These are phyloP conservation scores for Labia minor DNA, from an alignment of 2,888 invertebrate genomes.

Conservation along the genomic window DNA sequence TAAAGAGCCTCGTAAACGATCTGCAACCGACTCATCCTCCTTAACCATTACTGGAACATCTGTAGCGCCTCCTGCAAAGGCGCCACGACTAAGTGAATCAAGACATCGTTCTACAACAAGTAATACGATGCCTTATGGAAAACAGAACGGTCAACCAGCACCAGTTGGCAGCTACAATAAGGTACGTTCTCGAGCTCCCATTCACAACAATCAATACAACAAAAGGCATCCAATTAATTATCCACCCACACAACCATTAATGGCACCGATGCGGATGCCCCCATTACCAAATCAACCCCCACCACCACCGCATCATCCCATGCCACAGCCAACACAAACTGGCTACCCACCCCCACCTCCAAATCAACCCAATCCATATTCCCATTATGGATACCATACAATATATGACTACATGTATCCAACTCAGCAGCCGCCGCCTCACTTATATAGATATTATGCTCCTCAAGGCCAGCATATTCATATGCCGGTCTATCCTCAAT, in stretches of 20 bases:
- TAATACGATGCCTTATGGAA: slow-evolving; percentile 30
- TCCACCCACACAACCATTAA: slow-evolving; percentile 33
- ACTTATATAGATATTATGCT: slow-evolving; percentile 14
- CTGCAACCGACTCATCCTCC: slow-evolving; percentile 24
- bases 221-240: slow-evolving; percentile 31
- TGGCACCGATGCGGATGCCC: slow-evolving; percentile 22
- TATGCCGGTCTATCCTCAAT: slow-evolving; percentile 15
- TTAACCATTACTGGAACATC: slow-evolving; percentile 18
- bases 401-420: slow-evolving; percentile 19
- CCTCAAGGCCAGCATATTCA: slow-evolving; percentile 15
- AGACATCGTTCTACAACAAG: slow-evolving; percentile 26
- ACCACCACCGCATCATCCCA: background rate
- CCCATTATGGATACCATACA: slow-evolving; percentile 14
- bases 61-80: slow-evolving; percentile 20
- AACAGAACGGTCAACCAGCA: slow-evolving; percentile 30
- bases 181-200: slow-evolving; percentile 30
- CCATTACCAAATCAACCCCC: slow-evolving; percentile 18
- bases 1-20: slow-evolving; percentile 28
- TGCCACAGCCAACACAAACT: slow-evolving; percentile 19
- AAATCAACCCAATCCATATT: slow-evolving; percentile 18
- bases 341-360: slow-evolving; percentile 18
- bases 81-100: slow-evolving; percentile 22
- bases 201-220: slow-evolving; percentile 25
- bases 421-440: slow-evolving; percentile 17
- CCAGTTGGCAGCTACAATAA: slow-evolving; percentile 29